Conservation (phyloP, 1,140 invertebrate species). For the Aphelinus atriplicis region DNA sequence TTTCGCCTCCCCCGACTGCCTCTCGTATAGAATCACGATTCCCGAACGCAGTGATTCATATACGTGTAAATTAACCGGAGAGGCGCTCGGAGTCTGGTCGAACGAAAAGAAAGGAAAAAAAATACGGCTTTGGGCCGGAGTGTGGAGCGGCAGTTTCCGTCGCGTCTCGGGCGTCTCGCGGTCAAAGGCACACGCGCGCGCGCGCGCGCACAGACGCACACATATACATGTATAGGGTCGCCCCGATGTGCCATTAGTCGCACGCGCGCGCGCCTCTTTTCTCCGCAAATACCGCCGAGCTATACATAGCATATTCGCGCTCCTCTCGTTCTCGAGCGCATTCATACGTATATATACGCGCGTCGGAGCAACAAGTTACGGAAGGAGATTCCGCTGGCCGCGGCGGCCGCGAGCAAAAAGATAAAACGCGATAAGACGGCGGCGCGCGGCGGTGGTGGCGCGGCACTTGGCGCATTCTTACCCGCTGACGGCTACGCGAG, state of each 20-base stretch:
- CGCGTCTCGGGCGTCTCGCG: not conserved
- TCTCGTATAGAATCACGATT: no score
- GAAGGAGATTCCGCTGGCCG: slow-evolving; percentile 23
- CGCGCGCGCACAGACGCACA: not conserved
- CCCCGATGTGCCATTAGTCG: slow-evolving; percentile 19
- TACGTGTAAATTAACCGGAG: no score
- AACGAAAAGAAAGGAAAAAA: no score
- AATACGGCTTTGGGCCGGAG: no score
- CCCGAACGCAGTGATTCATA: no score
- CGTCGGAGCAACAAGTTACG: slow-evolving; percentile 37
- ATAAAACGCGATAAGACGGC: slow-evolving; percentile 28
- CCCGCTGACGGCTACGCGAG: slow-evolving; percentile 12
- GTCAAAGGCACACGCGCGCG: not conserved
- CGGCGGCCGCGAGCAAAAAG: slow-evolving; percentile 4
- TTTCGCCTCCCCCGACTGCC: no score
- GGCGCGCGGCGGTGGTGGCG: slow-evolving; percentile 21
- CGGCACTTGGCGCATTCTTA: slow-evolving; percentile 35
- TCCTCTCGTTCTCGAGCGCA: not conserved
- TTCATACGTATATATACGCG: no score
- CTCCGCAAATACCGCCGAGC: not conserved
- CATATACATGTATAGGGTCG: not conserved
- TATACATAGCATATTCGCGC: not conserved
- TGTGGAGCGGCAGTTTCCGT: no score
- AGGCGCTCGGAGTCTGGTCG: no score
- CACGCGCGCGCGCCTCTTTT: not conserved